Conservation (phyloP, 2,888 invertebrate species). For the Argyresthia goedartella region DNA sequence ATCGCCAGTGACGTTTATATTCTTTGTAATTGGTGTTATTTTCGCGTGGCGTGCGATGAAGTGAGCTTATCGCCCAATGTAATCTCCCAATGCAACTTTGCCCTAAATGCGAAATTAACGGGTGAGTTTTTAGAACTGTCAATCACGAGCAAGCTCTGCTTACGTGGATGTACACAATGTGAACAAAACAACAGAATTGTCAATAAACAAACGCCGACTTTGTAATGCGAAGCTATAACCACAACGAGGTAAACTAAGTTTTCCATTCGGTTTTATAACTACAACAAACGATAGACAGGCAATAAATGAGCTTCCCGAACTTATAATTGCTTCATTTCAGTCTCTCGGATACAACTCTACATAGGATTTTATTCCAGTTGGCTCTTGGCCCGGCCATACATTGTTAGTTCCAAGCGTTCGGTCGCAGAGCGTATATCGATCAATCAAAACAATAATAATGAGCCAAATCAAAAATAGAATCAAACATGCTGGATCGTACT, state of each 20-base stretch:
- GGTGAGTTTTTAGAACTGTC: conserved; percentile 1
- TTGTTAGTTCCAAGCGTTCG: not conserved
- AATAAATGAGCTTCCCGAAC: conserved; percentile 63
- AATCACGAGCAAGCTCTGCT: not conserved
- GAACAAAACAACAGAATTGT: not conserved
- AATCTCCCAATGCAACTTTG: not conserved
- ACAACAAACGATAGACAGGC: conserved; percentile 54
- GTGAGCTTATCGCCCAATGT: conserved; percentile 2
- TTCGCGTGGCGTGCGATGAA: conserved; percentile 8
- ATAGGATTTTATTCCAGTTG: conserved; percentile 1
- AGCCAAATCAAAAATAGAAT: conserved; percentile 3
- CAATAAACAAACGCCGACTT: conserved; percentile 15
- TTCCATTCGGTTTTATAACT: conserved; percentile 56
- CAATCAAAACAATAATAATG: conserved; percentile 3
- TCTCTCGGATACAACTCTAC: conserved; percentile 13
- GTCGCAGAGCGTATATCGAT: not conserved
- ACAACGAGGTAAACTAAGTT: conserved; percentile 47
- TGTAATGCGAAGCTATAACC: conserved; percentile 32
- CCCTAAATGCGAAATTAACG: not conserved
- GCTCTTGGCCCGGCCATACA: not conserved
- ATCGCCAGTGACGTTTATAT: conserved; percentile 37
- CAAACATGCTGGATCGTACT: not conserved
- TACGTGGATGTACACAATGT: not conserved
- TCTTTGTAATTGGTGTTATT: conserved; percentile 7
- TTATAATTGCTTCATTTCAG: conserved; percentile 68